Percentiles rank a stretch among this genome's conserved stretches.
phyloP scores from a whole-genome alignment of 1,140 invertebrate genomes.

The Drosophila kurseongensis region DNA sequence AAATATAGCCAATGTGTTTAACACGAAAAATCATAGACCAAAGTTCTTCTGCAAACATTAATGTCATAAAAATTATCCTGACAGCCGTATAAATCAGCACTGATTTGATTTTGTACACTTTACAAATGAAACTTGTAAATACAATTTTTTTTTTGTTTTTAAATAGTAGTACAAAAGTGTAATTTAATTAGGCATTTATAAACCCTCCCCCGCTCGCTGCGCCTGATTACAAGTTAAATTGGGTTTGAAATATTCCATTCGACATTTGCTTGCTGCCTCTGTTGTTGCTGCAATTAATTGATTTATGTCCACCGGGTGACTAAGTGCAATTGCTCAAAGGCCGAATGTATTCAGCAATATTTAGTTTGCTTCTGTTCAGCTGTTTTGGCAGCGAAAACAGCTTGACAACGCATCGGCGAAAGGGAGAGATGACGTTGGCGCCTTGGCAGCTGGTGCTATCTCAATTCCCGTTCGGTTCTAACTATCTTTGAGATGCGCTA shows the following conservation, averaged over 20 bases:
- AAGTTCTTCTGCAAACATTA: no score
- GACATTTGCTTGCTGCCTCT: constrained; percentile 6
- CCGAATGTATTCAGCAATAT: background rate
- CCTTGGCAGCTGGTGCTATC: constrained; percentile 1
- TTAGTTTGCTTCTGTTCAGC: constrained; percentile 2
- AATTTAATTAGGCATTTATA: no score
- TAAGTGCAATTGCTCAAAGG: constrained; percentile 35
- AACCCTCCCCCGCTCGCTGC: background rate
- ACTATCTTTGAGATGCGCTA: constrained; percentile 64
- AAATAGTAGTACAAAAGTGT: no score
- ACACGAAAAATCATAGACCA: constrained; percentile 34
- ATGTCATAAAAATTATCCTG: no score
- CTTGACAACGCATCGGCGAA: constrained; percentile 26
- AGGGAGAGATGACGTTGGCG: constrained; percentile 3
- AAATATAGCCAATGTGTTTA: constrained; percentile 65
- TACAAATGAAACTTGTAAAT: no score
- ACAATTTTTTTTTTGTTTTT: no score
- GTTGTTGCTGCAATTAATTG: constrained; percentile 49
- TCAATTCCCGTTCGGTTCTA: constrained; percentile 27
- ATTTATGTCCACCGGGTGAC: constrained; percentile 45
- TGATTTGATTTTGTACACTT: no score
- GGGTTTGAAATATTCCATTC: constrained; percentile 37
- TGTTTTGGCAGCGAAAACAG: constrained; percentile 62
- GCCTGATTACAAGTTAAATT: constrained; percentile 36
- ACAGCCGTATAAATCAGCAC: no score